Percentiles rank a stretch among this genome's conserved stretches.
Conservation (phyloP, 2,797 vertebrate species). For the Choloepus didactylus region DNA sequence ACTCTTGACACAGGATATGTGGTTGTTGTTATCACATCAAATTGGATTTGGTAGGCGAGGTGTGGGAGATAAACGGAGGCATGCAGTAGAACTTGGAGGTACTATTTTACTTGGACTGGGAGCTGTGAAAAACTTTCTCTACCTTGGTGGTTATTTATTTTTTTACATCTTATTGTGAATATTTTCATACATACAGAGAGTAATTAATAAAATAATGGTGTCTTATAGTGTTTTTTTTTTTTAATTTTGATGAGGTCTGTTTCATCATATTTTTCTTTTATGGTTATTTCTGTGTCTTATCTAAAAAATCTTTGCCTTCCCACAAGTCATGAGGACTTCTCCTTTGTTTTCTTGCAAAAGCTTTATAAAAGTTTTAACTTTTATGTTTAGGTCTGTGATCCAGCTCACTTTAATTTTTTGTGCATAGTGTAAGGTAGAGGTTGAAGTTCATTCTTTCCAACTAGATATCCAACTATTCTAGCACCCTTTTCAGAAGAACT, state of each 20-base stretch:
- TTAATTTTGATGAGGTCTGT: neutral
- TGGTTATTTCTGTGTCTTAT: neutral
- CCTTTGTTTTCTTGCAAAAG: neutral
- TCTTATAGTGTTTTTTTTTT: neutral
- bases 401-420: neutral
- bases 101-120: neutral
- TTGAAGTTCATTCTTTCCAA: neutral
- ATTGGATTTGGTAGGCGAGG: neutral
- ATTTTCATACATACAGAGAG: neutral
- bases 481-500: neutral
- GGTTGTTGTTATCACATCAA: fast-evolving
- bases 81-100: neutral
- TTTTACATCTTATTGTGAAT: neutral
- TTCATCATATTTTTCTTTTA: neutral
- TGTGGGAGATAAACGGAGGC: fast-evolving
- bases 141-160: neutral
- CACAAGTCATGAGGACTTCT: neutral
- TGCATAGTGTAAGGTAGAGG: neutral
- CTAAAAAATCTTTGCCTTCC: neutral
- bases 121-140: neutral
- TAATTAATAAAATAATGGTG: neutral
- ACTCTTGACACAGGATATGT: neutral
- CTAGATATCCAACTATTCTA: neutral
- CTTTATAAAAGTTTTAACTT: neutral
- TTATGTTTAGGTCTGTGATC: neutral